Base-by-base conservation (phyloP, 2,888 invertebrate genomes). In the Pterostichus madidus region DNA sequence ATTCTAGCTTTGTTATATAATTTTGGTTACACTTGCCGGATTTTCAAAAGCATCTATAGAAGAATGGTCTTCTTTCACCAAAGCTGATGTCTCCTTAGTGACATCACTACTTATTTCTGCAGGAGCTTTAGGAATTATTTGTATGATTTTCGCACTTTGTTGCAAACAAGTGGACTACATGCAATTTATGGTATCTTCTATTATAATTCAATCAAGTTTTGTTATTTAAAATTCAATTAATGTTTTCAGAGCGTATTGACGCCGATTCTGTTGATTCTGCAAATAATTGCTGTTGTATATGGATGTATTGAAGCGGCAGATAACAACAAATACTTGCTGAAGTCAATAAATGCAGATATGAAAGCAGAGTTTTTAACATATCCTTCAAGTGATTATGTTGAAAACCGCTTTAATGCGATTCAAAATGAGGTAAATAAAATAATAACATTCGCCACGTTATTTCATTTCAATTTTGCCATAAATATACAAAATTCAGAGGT, bases 31-130 rank as follows among this genome's bases (percentile, higher is more conserved):
- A 17, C 15, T 15, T 15, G 68, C 68, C 2, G 68, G 10, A 44
- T 24, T 44, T 71, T 39, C 17, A 44, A 71, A 71, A 44, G 8
- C 17, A 5, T 17, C 2, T 17, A 56, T 56, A 13, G 56, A 17
- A 56, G 56, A 56, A 56, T 56, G 56, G 56, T 56, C 56, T 17
- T 56, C 17, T 17, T 17, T 56, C 8, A 56, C 56, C 5, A 6
- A 56, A 6, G 56, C 56, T 17, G 13, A 56, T 49, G 49, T 13
- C 10, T 11, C 49, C n/a, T 2, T 64, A 7, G 64, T 64, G 6
- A 2, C 64, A 13, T 31, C 64, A 35, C 13, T 64, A 64, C n/a
- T 64, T 32, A 64, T 64, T 13, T 39, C 64, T 7, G 64, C 64
- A 32, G 64, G 64, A 59, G 2, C 11, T 31, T 10, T 59, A 5